phyloP scores from a whole-genome alignment of 2,797 vertebrate species.

The Rhabdophis nuchalis region DNA sequence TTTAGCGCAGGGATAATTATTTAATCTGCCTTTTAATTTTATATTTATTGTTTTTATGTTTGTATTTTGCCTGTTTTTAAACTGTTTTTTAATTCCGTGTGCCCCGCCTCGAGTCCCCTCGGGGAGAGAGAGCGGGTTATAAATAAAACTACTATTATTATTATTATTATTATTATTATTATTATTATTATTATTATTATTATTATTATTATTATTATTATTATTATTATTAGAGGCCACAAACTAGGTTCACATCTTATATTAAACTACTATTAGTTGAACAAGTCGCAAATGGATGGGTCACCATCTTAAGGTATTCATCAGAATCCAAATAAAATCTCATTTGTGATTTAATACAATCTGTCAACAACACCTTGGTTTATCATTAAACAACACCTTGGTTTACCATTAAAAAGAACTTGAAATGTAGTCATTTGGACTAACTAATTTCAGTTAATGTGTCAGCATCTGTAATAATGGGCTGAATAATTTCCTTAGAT shows the following conservation, averaged over 20 bases:
- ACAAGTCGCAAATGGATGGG: not conserved
- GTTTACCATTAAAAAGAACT: not conserved
- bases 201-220: too few relatives aligned
- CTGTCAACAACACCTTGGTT: not conserved
- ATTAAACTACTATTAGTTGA: not conserved
- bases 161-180: too few relatives aligned
- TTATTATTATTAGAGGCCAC: not conserved
- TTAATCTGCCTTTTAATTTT: too few relatives aligned
- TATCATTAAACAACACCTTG: not conserved
- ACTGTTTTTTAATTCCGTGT: too few relatives aligned
- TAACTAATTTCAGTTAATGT: not conserved
- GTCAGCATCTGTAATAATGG: not conserved
- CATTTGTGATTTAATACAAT: not conserved
- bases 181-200: too few relatives aligned
- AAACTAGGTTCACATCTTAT: not conserved
- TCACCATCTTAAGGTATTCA: not conserved
- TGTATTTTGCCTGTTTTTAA: too few relatives aligned
- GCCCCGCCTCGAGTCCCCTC: too few relatives aligned
- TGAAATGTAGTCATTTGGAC: not conserved
- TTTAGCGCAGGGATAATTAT: too few relatives aligned
- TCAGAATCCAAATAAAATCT: not conserved
- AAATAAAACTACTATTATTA: too few relatives aligned
- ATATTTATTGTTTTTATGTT: too few relatives aligned
- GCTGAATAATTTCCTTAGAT: not conserved
- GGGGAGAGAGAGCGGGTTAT: too few relatives aligned